Evolutionary conservation across 2,797 vertebrate species (phyloP), one percentile per base, ranked within the genome.

Genomic region (Siniperca scherzeri): DNA sequence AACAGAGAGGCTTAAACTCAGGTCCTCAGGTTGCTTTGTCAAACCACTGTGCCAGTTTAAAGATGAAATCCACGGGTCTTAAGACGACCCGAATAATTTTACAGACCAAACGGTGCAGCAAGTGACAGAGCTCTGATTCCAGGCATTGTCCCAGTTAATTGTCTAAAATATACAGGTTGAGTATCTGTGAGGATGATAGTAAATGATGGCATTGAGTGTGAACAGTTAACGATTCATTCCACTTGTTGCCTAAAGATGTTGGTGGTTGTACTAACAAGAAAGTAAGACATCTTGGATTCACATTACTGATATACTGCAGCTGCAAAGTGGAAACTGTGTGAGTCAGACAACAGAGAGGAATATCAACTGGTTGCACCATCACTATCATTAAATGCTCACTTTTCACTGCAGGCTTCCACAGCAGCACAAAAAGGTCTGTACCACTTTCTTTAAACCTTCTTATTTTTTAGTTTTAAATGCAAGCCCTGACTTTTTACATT

Each of bases 271-370:
- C 66, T 65, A 76, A 67, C 52, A 74, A 73, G 79, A 56, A 27
- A 82, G 48, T n/a, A 17, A 46, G 22, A 62, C 81, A 78, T 82
- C 71, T 81, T 76, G 76, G 80, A 79, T 81, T 87, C 52, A 67
- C 68, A 74, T 84, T 48, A 69, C 46, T 61, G 44, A 84, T 78
- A 71, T 25, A 64, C 7, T 82, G 64, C 33, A 11, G 22, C 70
- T 69, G 74, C 57, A 80, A 69, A 84, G 71, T 70, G 70, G 36
- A 80, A 73, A 71, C 53, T 64, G 75, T 52, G 48, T 67, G 59
- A 80, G 76, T 68, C 65, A 70, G 48, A 56, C 44, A 13, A 42
- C 67, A 74, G 40, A 62, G 57, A 83, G 30, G 22, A 78, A 60
- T 12, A 67, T 17, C 40, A 76, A 12, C 77, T 62, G 30, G 17